A percentile compares a stretch with the other conserved stretches of the same genome.
Evolutionary conservation across 1,140 invertebrate species (phyloP).

Genomic region (Drosophila mauritiana): DNA sequence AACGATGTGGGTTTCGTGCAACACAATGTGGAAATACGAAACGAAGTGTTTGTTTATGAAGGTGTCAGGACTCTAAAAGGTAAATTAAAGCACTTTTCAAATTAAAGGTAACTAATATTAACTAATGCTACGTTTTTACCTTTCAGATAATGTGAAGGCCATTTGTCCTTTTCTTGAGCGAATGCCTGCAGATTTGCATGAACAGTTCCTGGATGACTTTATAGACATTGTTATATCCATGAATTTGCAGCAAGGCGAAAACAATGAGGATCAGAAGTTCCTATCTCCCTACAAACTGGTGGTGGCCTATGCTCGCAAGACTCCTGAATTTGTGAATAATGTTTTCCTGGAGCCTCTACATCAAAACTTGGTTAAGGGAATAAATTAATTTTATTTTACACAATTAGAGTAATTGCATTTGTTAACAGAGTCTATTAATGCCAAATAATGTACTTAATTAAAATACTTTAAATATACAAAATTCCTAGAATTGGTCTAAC

Average conservation of each 20-base stretch:
- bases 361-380: slow-evolving; percentile 33
- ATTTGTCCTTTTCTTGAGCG: slow-evolving; percentile 90
- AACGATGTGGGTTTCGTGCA: slow-evolving; percentile 88
- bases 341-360: slow-evolving; percentile 26
- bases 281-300: slow-evolving; percentile 86
- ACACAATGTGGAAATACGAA: slow-evolving; percentile 87
- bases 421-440: slow-evolving; percentile 17
- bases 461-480: not conserved
- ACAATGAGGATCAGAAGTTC: slow-evolving; percentile 55
- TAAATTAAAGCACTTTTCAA: not conserved
- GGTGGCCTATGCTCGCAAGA: slow-evolving; percentile 86
- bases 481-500: slow-evolving; percentile 8
- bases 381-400: slow-evolving; percentile 20
- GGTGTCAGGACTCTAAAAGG: slow-evolving; percentile 84
- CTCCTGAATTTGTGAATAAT: slow-evolving; percentile 84
- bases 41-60: slow-evolving; percentile 88
- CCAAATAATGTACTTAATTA: slow-evolving; percentile 18
- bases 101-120: no score
- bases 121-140: not conserved
- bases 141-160: slow-evolving; percentile 87
- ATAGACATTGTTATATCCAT: slow-evolving; percentile 85
- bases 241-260: slow-evolving; percentile 82
- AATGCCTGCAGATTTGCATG: slow-evolving; percentile 87
- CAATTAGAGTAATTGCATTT: not conserved
- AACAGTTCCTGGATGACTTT: slow-evolving; percentile 88